A percentile compares a stretch with the other conserved stretches of the same genome.
These are phyloP conservation scores for Phortica okadai DNA, from an alignment of 2,888 invertebrate genomes.

Conservation along the genomic window DNA sequence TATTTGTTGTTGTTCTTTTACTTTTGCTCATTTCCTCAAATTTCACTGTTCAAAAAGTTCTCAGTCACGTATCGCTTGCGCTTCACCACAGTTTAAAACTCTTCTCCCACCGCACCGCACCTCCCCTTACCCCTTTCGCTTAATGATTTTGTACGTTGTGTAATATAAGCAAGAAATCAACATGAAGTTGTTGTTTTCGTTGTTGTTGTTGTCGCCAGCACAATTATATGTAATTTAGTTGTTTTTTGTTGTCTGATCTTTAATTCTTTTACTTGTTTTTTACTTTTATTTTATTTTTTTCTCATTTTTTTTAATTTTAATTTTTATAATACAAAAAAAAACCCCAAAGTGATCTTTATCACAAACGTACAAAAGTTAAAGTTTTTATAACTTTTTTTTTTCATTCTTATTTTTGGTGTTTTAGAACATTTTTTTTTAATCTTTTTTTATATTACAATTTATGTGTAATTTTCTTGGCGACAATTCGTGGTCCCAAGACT, in stretches of 20 bases:
- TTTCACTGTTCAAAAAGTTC: not conserved
- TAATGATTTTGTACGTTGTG: not conserved
- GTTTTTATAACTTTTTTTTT: not conserved
- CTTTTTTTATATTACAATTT: no score
- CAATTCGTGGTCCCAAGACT: no score
- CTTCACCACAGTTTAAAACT: not conserved
- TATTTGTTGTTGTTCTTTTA: not conserved
- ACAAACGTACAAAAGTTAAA: not conserved
- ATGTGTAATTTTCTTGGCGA: no score
- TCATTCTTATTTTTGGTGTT: not conserved
- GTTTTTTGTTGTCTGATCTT: slow-evolving; percentile 11
- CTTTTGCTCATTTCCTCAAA: slow-evolving; percentile 17
- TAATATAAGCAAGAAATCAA: not conserved
- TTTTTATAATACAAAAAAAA: slow-evolving; percentile 4
- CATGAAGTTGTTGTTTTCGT: not conserved
- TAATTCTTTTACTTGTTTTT: slow-evolving; percentile 29
- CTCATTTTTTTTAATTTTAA: not conserved
- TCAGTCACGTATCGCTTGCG: slow-evolving; percentile 3
- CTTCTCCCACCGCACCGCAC: no score
- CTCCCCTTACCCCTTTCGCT: no score
- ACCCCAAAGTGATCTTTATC: not conserved
- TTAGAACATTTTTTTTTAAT: no score
- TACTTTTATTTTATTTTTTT: slow-evolving; percentile 18
- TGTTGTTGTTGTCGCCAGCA: slow-evolving; percentile 22
- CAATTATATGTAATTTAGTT: slow-evolving; percentile 50